phyloP scores from a whole-genome alignment of 2,888 invertebrate genomes.

The Malthinus seriepunctatus region DNA sequence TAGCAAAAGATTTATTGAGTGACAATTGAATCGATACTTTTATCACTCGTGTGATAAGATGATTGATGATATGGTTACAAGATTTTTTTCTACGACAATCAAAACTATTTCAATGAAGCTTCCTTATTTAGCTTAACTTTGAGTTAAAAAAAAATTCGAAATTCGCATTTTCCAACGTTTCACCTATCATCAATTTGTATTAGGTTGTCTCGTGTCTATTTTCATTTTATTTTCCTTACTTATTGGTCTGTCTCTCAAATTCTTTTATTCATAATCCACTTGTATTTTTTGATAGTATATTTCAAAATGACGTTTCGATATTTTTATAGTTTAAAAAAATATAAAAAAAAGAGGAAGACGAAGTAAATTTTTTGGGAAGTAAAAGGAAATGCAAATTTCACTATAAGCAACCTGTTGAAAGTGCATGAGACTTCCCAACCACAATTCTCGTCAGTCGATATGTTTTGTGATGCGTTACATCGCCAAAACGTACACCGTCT shows the following conservation, averaged over 20 bases:
- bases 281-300: background rate
- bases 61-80: conserved; percentile 4
- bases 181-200: conserved; percentile 8
- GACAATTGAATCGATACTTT: conserved; percentile 2
- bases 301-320: too few relatives aligned
- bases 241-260: conserved; percentile 1
- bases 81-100: background rate
- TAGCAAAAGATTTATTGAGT: conserved; percentile 3
- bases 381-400: too few relatives aligned
- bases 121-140: background rate
- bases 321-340: too few relatives aligned
- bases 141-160: background rate
- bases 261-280: conserved; percentile 1
- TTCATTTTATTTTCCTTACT: conserved; percentile 3
- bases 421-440: too few relatives aligned
- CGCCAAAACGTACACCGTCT: too few relatives aligned
- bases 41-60: conserved; percentile 2
- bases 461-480: too few relatives aligned
- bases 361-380: too few relatives aligned
- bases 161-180: background rate
- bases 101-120: background rate
- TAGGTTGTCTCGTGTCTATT: conserved; percentile 7
- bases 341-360: too few relatives aligned
- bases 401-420: too few relatives aligned
- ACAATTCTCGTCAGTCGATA: too few relatives aligned